These are phyloP conservation scores for Hyles lineata DNA, from an alignment of 2,888 invertebrate genomes.

Conservation along the genomic window DNA sequence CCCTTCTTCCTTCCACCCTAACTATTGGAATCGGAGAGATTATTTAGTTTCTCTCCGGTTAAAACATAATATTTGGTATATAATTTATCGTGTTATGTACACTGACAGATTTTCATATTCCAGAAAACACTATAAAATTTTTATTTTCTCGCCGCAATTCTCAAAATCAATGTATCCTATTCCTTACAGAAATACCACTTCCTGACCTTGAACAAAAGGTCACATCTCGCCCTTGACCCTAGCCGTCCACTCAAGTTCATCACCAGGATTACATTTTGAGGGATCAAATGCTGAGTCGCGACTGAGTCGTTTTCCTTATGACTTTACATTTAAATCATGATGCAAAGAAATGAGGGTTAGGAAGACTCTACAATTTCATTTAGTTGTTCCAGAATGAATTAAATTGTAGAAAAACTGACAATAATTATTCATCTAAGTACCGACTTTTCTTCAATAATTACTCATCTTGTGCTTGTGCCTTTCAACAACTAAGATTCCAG, in stretches of 20 bases:
- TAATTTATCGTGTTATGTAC: too few relatives aligned
- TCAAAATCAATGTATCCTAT: background rate
- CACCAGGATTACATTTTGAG: slow-evolving; percentile 1
- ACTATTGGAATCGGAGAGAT: too few relatives aligned
- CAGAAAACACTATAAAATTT: background rate
- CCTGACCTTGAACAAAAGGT: background rate
- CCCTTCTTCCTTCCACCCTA: too few relatives aligned
- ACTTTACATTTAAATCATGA: background rate
- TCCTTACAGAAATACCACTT: background rate
- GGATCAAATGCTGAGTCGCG: slow-evolving; percentile 3
- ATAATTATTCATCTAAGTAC: too few relatives aligned
- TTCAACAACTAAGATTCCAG: too few relatives aligned
- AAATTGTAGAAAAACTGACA: too few relatives aligned
- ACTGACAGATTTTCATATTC: too few relatives aligned
- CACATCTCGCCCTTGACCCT: background rate
- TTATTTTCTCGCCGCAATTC: background rate
- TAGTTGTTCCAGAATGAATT: too few relatives aligned
- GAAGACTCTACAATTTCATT: background rate
- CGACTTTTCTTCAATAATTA: too few relatives aligned
- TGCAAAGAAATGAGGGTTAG: background rate
- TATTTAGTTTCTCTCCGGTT: too few relatives aligned
- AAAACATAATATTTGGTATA: too few relatives aligned
- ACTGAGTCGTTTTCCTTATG: background rate
- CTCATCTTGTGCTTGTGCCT: too few relatives aligned
- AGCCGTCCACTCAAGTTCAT: background rate